Conservation (phyloP, 2,888 invertebrate species). For the Lasioglossum marginatum region DNA sequence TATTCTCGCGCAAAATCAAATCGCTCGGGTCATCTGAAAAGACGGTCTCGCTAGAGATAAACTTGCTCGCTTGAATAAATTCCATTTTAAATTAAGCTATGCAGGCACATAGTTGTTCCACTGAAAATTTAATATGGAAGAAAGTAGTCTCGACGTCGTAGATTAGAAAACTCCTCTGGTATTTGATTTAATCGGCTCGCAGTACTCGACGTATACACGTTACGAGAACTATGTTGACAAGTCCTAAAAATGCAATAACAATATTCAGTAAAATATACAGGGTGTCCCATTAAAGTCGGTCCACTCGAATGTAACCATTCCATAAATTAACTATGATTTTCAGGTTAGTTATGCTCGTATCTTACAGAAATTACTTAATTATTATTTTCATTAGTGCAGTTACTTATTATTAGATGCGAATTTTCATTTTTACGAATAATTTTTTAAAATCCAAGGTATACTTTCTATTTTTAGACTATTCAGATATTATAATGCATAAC, state of each 20-base stretch:
- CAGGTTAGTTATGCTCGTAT: no score
- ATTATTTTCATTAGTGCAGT: not conserved
- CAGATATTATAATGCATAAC: not conserved
- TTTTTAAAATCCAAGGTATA: no score
- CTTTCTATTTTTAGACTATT: no score
- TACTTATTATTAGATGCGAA: not conserved
- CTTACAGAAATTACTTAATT: not conserved
- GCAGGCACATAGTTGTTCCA: not conserved
- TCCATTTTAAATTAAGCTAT: not conserved
- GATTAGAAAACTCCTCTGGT: not conserved
- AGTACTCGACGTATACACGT: conserved; percentile 15
- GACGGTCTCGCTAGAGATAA: not conserved
- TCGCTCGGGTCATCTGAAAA: not conserved
- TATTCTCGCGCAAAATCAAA: not conserved
- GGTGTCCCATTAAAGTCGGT: no score
- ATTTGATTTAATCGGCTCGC: conserved; percentile 26
- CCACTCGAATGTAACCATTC: not conserved
- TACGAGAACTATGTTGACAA: not conserved
- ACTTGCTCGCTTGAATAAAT: not conserved
- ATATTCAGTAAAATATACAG: not conserved
- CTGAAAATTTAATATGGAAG: conserved; percentile 3
- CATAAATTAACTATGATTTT: not conserved
- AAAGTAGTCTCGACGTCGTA: not conserved
- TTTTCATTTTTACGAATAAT: no score
- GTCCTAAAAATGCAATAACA: not conserved